These are phyloP conservation scores for Glyphotaelius pellucidus DNA, from an alignment of 2,888 invertebrate species.

Conservation along the genomic window DNA sequence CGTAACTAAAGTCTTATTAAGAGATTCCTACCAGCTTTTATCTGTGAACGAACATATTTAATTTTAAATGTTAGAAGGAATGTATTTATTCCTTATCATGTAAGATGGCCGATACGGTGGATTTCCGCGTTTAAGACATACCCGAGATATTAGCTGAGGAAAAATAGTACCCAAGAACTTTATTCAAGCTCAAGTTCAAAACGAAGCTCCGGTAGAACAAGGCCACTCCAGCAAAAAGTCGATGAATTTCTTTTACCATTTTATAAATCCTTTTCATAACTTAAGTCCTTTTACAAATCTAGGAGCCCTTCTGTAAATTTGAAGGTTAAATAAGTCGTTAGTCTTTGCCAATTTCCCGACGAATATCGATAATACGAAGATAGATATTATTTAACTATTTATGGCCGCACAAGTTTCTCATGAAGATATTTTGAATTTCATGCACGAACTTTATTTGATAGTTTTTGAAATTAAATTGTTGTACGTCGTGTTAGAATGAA, in stretches of 20 bases:
- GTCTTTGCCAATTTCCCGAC: constrained; percentile 3
- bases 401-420: not conserved
- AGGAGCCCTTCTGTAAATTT: not conserved
- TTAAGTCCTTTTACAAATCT: not conserved
- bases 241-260: not conserved
- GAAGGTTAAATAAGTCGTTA: constrained; percentile 10
- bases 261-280: not conserved
- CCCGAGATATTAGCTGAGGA: constrained; percentile 16
- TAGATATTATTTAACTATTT: not conserved
- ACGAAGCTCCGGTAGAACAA: not conserved
- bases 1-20: not conserved
- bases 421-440: constrained; percentile 32
- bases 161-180: not conserved
- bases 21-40: not conserved
- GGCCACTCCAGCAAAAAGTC: not conserved
- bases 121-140: constrained; percentile 17
- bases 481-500: not conserved
- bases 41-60: not conserved
- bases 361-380: not conserved
- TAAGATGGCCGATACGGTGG: constrained; percentile 19
- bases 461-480: not conserved
- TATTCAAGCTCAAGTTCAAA: not conserved
- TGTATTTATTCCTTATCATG: not conserved
- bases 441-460: not conserved
- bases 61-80: not conserved